Evolutionary conservation across 1,140 invertebrate species (phyloP), one percentile per base, ranked within the genome.

Genomic region (Solen grandis): DNA sequence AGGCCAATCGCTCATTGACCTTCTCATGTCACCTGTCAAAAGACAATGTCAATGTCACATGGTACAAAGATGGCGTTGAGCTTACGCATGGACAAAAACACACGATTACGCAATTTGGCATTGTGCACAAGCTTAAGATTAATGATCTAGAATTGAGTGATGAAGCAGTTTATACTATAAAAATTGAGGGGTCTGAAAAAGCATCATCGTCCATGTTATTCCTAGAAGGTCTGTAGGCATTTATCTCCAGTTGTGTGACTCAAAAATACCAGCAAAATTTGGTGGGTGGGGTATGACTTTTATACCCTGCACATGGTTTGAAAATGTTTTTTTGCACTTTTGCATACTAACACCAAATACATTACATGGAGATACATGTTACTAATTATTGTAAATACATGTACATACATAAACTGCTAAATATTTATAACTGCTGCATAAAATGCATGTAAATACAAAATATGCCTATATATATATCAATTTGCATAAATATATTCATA

Each of bases 21-120:
- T 92, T 99, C 22, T 94, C 97, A 63, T 99, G 98, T 90, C 97
- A 99, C 91, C 94, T 99, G 33, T 97, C 99, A 88, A 98, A 99
- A 92, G 96, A 95, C 27, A 95, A 95, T 84, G 97, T 96, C 81
- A 96, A 97, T 84, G 97, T 86, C 63, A 85, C 84, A 55, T 93
- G 92, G 92, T 81, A 87, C 57, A 90, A 88, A 63, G 88, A 92
- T 59, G 89, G 87, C 35, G 81, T 88, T 25, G 83, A 85, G 55
- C 66, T 92, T 8, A 63, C 57, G 63, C 74, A 86, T 14, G 84
- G 76, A 54, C 77, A 84, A 41, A 88, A 88, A 81, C 84, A 87
- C 65, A 29, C 55, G 55, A 77, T 87, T 38, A 78, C 62, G 14
- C 59, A 75, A 22, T 81, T 87, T 25, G 88, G 86, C 69, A 82